These are phyloP conservation scores for Drosophila guanche DNA, from an alignment of 1,140 invertebrate genomes.

Conservation along the genomic window DNA sequence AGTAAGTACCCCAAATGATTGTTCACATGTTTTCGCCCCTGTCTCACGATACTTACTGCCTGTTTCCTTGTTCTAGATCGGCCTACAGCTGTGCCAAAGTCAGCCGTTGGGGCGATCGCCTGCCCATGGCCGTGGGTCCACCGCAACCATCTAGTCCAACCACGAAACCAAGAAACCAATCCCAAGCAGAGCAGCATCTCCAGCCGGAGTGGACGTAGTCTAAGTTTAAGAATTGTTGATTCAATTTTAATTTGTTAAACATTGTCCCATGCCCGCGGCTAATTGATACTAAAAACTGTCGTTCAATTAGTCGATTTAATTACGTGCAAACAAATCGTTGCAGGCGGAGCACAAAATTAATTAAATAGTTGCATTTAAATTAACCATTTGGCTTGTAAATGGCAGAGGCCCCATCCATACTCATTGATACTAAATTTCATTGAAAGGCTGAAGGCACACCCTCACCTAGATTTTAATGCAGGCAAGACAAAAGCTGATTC, in stretches of 20 bases:
- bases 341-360: constrained; percentile 62
- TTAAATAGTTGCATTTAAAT: constrained; percentile 73
- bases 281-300: constrained; percentile 52
- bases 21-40: too few relatives aligned
- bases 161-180: constrained; percentile 1
- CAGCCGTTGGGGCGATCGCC: constrained; percentile 89
- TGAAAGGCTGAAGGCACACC: constrained; percentile 55
- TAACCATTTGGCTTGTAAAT: constrained; percentile 39
- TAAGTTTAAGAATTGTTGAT: constrained; percentile 20
- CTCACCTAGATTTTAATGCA: constrained; percentile 60
- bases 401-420: constrained; percentile 36
- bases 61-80: constrained; percentile 82
- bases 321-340: constrained; percentile 75
- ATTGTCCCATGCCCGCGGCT: constrained; percentile 21
- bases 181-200: constrained; percentile 9
- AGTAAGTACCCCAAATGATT: constrained; percentile 75
- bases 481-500: constrained; percentile 38
- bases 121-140: constrained; percentile 85
- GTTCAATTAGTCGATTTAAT: constrained; percentile 69
- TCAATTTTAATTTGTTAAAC: constrained; percentile 24
- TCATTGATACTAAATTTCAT: constrained; percentile 65
- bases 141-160: constrained; percentile 22
- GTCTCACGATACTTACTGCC: neutral
- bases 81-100: constrained; percentile 88
- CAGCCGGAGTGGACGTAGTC: constrained; percentile 37